A percentile compares a stretch with the other conserved stretches of the same genome.
Evolutionary conservation across 2,113 vertebrate genomes (phyloP).

Genomic region (Cyanoderma ruficeps): DNA sequence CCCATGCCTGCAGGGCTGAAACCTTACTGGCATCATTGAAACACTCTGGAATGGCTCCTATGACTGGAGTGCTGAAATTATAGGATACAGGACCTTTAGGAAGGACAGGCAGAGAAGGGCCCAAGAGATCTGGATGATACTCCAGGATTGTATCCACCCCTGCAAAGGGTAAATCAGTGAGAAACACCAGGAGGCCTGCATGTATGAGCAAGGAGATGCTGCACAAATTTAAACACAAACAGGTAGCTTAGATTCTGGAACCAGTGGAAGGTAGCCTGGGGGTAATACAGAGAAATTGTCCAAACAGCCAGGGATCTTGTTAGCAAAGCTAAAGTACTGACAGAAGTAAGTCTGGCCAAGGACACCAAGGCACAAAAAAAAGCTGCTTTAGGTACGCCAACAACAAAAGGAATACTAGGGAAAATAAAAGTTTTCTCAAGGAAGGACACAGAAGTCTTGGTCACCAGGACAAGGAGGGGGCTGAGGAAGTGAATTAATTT

Average conservation of each 20-base stretch:
- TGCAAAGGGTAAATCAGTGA: background rate
- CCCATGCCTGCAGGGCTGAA: background rate
- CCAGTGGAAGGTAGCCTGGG: too few relatives aligned
- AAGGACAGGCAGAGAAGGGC: background rate
- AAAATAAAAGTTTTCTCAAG: background rate
- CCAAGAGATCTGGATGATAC: background rate
- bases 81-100: background rate
- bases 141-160: background rate
- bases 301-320: background rate
- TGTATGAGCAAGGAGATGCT: background rate
- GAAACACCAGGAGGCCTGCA: background rate
- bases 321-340: background rate
- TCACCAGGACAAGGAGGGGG: background rate
- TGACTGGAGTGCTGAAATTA: background rate
- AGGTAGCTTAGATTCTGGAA: background rate
- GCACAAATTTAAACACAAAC: background rate
- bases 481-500: fast-evolving
- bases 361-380: background rate
- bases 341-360: background rate
- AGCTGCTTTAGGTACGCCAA: background rate
- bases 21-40: background rate
- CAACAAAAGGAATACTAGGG: background rate
- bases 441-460: background rate
- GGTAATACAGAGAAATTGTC: background rate
- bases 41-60: background rate